A percentile compares a stretch with the other conserved stretches of the same genome.
Conservation (phyloP, 92 coral and sea anemone genomes). For the Phenganax stokvisi region DNA sequence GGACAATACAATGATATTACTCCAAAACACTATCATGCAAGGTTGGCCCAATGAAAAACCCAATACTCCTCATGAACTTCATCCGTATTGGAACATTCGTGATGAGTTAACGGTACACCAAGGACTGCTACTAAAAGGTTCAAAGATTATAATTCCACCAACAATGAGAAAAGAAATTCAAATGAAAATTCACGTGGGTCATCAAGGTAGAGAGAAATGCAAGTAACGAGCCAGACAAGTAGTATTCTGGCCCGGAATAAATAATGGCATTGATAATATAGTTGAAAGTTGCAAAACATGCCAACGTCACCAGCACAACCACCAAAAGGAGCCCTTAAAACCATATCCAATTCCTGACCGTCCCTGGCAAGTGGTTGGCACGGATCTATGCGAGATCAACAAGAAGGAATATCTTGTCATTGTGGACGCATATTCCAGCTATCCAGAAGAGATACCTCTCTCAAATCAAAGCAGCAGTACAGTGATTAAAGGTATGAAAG, state of each 20-base stretch:
- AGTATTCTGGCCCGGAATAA: constrained; percentile 11
- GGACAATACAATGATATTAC: constrained; percentile 8
- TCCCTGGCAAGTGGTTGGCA: constrained; percentile 20
- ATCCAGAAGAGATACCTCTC: background rate
- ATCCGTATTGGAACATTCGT: constrained; percentile 13
- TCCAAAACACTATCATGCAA: constrained; percentile 19
- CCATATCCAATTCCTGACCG: constrained; percentile 16
- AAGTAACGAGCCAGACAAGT: constrained; percentile 21
- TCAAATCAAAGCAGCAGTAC: background rate
- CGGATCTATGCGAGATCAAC: constrained; percentile 15
- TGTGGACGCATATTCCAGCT: constrained; percentile 28
- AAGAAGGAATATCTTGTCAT: constrained; percentile 10
- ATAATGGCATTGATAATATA: constrained; percentile 5
- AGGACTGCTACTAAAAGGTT: background rate
- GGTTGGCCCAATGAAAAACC: constrained; percentile 17
- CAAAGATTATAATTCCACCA: background rate
- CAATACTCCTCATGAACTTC: background rate
- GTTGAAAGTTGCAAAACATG: constrained; percentile 1
- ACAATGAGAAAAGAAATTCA: background rate
- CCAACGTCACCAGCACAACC: constrained; percentile 11
- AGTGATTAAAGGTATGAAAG: background rate
- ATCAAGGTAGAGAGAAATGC: background rate
- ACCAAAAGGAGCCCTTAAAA: constrained; percentile 9
- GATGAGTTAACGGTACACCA: constrained; percentile 5
- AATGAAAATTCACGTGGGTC: background rate